phyloP scores from a whole-genome alignment of 2,797 vertebrate genomes.

The Vespertilio murinus region DNA sequence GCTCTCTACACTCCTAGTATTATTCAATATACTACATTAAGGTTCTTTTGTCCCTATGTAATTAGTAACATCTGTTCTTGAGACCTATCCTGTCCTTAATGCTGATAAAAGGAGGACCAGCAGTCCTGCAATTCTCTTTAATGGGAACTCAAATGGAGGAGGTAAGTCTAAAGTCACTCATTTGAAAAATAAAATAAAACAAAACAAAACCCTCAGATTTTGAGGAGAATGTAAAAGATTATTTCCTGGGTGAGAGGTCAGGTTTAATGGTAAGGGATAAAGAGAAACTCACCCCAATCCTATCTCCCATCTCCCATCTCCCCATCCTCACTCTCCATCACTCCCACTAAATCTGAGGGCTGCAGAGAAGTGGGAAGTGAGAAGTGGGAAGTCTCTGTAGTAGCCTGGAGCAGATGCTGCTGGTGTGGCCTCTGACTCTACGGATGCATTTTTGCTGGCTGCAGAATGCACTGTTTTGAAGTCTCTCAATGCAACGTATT shows the following conservation, averaged over 20 bases:
- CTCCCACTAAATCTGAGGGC: neutral
- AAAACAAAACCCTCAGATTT: neutral
- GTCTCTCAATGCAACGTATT: neutral
- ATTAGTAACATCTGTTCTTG: neutral
- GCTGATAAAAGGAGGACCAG: neutral
- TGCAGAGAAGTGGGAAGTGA: neutral
- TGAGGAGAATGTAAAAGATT: neutral
- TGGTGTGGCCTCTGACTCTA: neutral
- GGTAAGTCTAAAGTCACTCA: neutral
- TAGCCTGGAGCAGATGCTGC: neutral
- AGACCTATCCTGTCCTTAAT: neutral
- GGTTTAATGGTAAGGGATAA: neutral
- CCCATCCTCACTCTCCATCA: no score
- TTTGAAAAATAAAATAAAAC: neutral
- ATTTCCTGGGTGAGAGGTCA: neutral
- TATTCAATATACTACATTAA: neutral
- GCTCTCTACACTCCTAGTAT: neutral
- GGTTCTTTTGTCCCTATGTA: neutral
- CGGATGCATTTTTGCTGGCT: neutral
- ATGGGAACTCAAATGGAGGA: neutral
- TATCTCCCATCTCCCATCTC: neutral
- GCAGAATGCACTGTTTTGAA: neutral
- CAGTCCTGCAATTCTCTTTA: neutral
- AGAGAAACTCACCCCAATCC: rapidly evolving
- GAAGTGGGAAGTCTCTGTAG: neutral